Percentiles rank a stretch among this genome's conserved stretches.
Evolutionary conservation across 2,113 vertebrate genomes (phyloP).

Genomic region (Ivindomyrus marchei): DNA sequence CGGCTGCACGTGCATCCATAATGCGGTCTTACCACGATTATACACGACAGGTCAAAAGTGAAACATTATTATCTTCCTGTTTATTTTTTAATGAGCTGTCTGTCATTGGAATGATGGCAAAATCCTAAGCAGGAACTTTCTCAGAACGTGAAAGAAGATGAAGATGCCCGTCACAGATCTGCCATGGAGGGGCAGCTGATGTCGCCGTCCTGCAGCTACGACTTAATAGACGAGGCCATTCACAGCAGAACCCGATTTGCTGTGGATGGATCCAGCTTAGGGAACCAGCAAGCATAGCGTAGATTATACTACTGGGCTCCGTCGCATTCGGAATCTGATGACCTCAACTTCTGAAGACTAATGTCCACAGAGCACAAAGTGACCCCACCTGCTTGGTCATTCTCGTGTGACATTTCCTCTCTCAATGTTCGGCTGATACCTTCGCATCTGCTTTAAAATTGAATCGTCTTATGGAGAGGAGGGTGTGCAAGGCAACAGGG

Average conservation of each 20-base stretch:
- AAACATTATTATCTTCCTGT: neutral
- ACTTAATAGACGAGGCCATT: neutral
- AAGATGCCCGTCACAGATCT: neutral
- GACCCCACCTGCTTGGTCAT: neutral
- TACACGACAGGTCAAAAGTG: neutral
- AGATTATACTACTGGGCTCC: neutral
- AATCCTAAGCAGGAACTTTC: neutral
- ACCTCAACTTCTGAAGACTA: neutral
- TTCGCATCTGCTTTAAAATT: neutral
- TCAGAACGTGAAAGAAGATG: neutral
- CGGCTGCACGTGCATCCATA: conserved; percentile 9
- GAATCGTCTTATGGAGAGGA: neutral
- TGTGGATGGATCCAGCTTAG: neutral
- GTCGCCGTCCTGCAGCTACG: neutral
- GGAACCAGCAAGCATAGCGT: neutral
- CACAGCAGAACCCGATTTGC: neutral
- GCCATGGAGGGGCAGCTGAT: neutral
- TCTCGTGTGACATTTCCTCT: neutral
- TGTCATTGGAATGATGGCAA: neutral
- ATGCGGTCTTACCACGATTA: neutral
- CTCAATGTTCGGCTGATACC: neutral
- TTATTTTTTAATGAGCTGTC: neutral
- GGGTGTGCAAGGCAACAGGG: too few species aligned
- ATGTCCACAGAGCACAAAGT: neutral
- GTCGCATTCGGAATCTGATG: neutral